Percentiles rank a stretch among this genome's conserved stretches.
Conservation (phyloP, 2,797 vertebrate species). For the Dromococcyx pavoninus region DNA sequence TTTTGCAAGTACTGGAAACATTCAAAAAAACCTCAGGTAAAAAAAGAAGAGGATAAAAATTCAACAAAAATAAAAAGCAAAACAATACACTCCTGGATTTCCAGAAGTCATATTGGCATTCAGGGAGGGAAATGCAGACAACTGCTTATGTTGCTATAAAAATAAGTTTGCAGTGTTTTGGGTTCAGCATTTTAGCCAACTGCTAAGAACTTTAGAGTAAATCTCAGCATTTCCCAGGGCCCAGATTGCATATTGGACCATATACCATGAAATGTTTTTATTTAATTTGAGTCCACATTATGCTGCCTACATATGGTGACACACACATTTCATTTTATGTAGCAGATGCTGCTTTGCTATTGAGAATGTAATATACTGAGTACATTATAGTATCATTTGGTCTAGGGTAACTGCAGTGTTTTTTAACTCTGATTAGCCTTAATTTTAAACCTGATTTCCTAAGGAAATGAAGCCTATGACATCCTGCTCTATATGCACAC, state of each 20-base stretch:
- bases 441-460: conserved; percentile 46
- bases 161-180: neutral
- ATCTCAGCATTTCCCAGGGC: conserved; percentile 17
- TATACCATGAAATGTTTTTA: conserved; percentile 47
- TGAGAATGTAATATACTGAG: conserved; percentile 2
- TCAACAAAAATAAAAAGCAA: neutral
- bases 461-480: conserved; percentile 33
- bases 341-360: conserved; percentile 66
- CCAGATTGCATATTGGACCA: conserved; percentile 41
- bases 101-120: neutral
- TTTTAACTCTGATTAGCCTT: conserved; percentile 24
- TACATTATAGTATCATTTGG: neutral
- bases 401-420: neutral
- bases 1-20: neutral
- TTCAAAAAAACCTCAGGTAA: neutral
- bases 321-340: conserved; percentile 37
- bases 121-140: neutral
- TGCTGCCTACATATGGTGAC: conserved; percentile 61
- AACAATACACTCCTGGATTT: neutral
- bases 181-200: neutral
- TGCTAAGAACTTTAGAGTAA: conserved; percentile 5
- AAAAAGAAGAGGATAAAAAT: neutral
- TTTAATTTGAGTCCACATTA: conserved; percentile 52
- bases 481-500: neutral
- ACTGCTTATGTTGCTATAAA: neutral